Conservation (phyloP, 2,113 vertebrate genomes). For the Microcebus jonahi region DNA sequence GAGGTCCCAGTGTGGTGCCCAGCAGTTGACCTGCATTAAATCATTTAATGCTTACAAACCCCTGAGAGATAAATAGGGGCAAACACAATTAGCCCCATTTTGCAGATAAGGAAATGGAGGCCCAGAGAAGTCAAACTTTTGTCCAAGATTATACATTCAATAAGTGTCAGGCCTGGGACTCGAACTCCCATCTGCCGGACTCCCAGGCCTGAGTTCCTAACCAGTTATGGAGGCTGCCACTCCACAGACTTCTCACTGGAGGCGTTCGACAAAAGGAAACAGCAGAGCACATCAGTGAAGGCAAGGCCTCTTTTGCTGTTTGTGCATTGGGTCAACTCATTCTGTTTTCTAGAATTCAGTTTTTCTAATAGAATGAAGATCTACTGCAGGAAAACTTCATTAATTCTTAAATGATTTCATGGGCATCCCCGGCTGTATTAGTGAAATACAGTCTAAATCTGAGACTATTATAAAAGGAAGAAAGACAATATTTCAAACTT, state of each 20-base stretch:
- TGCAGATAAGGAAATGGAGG: background rate
- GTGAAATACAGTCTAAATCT: background rate
- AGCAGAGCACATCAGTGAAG: fast-evolving
- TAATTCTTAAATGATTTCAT: background rate
- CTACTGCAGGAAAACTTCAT: background rate
- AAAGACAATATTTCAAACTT: background rate
- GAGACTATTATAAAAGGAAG: background rate
- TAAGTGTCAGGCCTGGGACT: background rate
- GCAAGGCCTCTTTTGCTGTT: background rate
- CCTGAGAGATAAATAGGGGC: background rate
- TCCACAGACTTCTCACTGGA: background rate
- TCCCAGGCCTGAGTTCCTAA: background rate
- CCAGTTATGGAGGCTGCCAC: too few relatives aligned
- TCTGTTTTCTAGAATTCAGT: background rate
- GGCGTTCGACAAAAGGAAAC: background rate
- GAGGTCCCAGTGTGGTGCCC: background rate
- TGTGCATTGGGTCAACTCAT: too few relatives aligned
- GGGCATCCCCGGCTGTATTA: background rate
- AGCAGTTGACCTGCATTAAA: background rate
- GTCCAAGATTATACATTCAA: background rate
- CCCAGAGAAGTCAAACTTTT: background rate
- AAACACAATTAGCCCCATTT: background rate
- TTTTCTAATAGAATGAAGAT: background rate
- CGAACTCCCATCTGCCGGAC: background rate
- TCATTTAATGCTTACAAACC: background rate